Evolutionary conservation across 2,113 vertebrate species (phyloP), one percentile per base, ranked within the genome.

Genomic region (Boulengeromyrus knoepffleri): DNA sequence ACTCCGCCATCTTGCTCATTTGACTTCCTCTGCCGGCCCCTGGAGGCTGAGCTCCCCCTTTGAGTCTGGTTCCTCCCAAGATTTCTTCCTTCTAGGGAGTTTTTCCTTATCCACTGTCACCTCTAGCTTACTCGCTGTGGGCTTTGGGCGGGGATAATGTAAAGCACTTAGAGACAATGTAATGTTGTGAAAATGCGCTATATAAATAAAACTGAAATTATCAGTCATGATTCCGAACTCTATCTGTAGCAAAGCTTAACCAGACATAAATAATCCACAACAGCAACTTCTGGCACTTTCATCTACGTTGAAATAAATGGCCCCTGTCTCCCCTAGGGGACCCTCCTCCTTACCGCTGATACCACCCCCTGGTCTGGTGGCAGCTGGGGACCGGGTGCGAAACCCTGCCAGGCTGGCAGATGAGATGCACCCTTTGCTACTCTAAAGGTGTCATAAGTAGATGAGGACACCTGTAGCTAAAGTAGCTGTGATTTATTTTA

Each of bases 401-500:
- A 42, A 31, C n/a, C 10, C 21, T 47, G 27, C 24, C 52, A 2
- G 0, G n/a, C 36, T 89, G 47, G 86, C 77, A 47, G 88, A 91
- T 77, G 85, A 15, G 56, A 89, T 74, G 47, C 62, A 89, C 58
- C 89, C 42, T 89, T 39, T 87, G n/a, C 46, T 56, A 91, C 84
- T 91, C 56, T 89, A 74, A 89, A 87, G 62, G 58, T 53, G 31
- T 27, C 74, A 87, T 85, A 87, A 89, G 49, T 53, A 91, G 31
- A 87, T 24, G 31, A 80, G 86, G 47, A 80, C 90, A 90, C 83
- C 86, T 52, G 74, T 77, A 87, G 83, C 58, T 90, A 27, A 91
- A 31, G n/a, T 31, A 53, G 47, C n/a, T 19, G 56, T 90, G 90
- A 88, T 91, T 91, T 89, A 91, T 87, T 74, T 45, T 47, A 74